Percentiles rank a stretch among this genome's conserved stretches.
These are phyloP conservation scores for Phaedon cochleariae DNA, from an alignment of 2,888 invertebrate genomes.

Conservation along the genomic window DNA sequence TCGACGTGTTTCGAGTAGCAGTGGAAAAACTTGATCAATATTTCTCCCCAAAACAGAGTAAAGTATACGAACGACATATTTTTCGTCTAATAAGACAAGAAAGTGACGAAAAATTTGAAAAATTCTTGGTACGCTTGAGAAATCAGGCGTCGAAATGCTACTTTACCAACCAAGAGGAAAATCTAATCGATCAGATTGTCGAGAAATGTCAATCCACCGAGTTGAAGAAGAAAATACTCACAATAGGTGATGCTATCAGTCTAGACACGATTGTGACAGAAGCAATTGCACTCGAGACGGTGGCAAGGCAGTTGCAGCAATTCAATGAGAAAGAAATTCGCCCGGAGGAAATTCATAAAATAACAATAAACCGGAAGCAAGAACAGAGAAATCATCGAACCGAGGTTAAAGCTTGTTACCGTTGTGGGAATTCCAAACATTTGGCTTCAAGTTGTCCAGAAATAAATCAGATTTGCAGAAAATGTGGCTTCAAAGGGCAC, in stretches of 20 bases:
- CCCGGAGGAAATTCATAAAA: too few relatives aligned
- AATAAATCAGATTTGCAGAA: not conserved
- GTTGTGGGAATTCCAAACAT: not conserved
- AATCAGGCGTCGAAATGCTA: conserved; percentile 34
- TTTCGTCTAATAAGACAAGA: conserved; percentile 48
- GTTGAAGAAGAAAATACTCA: conserved; percentile 39
- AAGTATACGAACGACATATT: conserved; percentile 47
- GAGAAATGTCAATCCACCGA: conserved; percentile 43
- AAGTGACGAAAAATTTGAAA: conserved; percentile 50
- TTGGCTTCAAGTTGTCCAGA: not conserved
- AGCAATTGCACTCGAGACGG: conserved; percentile 36
- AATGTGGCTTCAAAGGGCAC: conserved; percentile 1
- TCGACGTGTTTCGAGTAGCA: too few relatives aligned
- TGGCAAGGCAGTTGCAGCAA: conserved; percentile 28
- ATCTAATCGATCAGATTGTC: conserved; percentile 46
- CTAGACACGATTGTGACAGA: conserved; percentile 33
- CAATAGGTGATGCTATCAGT: conserved; percentile 33
- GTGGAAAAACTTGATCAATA: conserved; percentile 43
- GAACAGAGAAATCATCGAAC: not conserved
- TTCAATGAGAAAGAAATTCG: conserved; percentile 22
- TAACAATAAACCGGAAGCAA: conserved; percentile 1
- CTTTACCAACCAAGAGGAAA: conserved; percentile 31
- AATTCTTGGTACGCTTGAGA: conserved; percentile 46
- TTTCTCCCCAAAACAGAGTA: conserved; percentile 46
- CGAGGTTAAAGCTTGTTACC: not conserved